Evolutionary conservation across 2,888 invertebrate species (phyloP), one percentile per base, ranked within the genome.

Genomic region (Rhopalosiphum nymphaeae): DNA sequence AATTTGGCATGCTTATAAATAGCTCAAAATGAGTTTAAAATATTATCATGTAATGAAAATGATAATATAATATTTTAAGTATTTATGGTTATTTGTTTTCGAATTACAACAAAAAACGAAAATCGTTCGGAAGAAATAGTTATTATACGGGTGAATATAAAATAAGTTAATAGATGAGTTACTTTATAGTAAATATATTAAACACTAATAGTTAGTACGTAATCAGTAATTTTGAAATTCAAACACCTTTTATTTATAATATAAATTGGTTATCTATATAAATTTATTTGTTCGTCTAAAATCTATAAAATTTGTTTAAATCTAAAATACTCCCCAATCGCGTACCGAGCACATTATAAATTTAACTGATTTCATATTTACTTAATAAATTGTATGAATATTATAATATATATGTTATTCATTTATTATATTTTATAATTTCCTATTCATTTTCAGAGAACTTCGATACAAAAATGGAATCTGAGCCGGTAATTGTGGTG

Each of bases 401-500:
- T 78, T 78, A 21, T 36, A 78, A 36, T 1, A 16, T 21, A 61
- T 61, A 89, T 44, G 2, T 21, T 61, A 57, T 13, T 57, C 0
- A 57, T 13, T 57, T 44, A 57, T 90, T 36, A n/a, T 46, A 90
- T 46, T 67, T 67, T 86, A 7, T 44, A 44, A 57, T 86, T 86
- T 86, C 86, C n/a, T 91, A 29, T 91, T 53, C 16, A 26, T 49
- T 92, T 92, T 46, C 92, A 92, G 92, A 87, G 11, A 49, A 92
- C 36, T 42, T 78, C n/a, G 13, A 56, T 53, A 93, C 3, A 7
- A 89, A 93, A 61, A 94, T 94, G 94, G 94, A 94, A 86, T 91
- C 67, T 42, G 94, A 94, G 67, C 94, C 94, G 91, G 91, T 94
- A 67, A 94, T 94, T 85, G 94, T 94, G 26, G 94, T 94, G 29